phyloP scores from a whole-genome alignment of 2,888 invertebrate species.

The Ypsolopha scabrella region DNA sequence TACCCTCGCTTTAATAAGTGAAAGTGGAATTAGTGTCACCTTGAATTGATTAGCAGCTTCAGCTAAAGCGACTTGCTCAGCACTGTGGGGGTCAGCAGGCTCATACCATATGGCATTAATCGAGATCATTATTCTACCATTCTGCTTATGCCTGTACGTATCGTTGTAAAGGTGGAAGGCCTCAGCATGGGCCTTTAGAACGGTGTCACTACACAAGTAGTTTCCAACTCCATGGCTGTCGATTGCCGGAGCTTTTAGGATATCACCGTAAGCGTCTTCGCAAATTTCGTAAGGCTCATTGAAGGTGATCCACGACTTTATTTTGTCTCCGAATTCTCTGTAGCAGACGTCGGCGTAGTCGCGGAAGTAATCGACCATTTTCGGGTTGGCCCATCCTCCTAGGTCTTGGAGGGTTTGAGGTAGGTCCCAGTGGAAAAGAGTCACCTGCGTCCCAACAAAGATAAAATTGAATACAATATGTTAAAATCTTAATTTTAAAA shows the following conservation, averaged over 20 bases:
- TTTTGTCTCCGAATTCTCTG: slow-evolving; percentile 65
- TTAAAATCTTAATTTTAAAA: too few species aligned
- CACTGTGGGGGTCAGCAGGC: slow-evolving; percentile 47
- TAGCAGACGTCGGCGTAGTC: slow-evolving; percentile 70
- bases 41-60: slow-evolving; percentile 65
- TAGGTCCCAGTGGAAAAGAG: slow-evolving; percentile 77
- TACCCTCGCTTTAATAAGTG: too few species aligned
- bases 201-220: slow-evolving; percentile 74
- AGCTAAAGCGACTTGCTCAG: slow-evolving; percentile 51
- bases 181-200: slow-evolving; percentile 76
- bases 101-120: slow-evolving; percentile 68
- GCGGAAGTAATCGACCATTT: slow-evolving; percentile 63
- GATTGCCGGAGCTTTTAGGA: slow-evolving; percentile 62
- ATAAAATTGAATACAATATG: too few species aligned
- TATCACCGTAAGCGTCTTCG: slow-evolving; percentile 64
- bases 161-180: slow-evolving; percentile 74
- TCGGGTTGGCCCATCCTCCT: slow-evolving; percentile 68
- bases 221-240: slow-evolving; percentile 69
- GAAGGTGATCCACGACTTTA: slow-evolving; percentile 77
- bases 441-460: slow-evolving; percentile 42
- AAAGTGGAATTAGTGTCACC: slow-evolving; percentile 18
- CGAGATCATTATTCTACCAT: slow-evolving; percentile 67
- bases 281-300: slow-evolving; percentile 75
- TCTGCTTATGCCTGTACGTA: slow-evolving; percentile 66
- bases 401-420: slow-evolving; percentile 70